A percentile compares a stretch with the other conserved stretches of the same genome.
These are phyloP conservation scores for Drosophila formosana DNA, from an alignment of 2,888 invertebrate species.

Conservation along the genomic window DNA sequence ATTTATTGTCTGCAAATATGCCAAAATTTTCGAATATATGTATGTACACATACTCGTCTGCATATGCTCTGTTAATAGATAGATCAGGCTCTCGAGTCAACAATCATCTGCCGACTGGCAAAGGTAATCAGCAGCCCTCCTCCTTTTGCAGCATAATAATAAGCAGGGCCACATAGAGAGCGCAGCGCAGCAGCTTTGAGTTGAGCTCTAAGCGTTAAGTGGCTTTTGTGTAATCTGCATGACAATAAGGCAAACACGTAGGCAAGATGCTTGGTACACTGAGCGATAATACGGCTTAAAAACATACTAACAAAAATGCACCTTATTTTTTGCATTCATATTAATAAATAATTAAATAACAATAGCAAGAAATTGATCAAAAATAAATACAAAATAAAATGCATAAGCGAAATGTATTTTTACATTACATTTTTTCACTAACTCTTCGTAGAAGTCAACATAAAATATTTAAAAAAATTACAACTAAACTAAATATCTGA, in stretches of 20 bases:
- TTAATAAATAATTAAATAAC: no score
- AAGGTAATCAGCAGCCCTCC: neutral
- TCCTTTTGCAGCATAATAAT: conserved; percentile 65
- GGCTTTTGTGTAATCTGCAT: conserved; percentile 75
- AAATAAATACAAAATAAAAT: no score
- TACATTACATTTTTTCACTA: no score
- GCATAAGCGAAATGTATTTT: no score
- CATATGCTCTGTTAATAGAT: neutral
- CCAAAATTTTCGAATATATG: conserved; percentile 17
- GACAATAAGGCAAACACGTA: conserved; percentile 57
- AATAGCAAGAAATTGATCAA: no score
- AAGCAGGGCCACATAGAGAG: conserved; percentile 39
- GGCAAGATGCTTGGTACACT: conserved; percentile 9
- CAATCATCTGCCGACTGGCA: conserved; percentile 1
- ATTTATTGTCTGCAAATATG: conserved; percentile 65
- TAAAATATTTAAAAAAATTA: no score
- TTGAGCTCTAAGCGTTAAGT: conserved; percentile 55
- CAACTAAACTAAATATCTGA: no score
- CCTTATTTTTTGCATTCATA: no score
- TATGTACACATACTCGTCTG: neutral
- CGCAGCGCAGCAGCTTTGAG: conserved; percentile 20
- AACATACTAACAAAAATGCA: no score
- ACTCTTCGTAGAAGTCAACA: no score
- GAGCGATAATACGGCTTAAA: neutral
- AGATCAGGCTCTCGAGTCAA: neutral